Evolutionary conservation across 2,797 vertebrate genomes (phyloP).

Genomic region (Miichthys miiuy): DNA sequence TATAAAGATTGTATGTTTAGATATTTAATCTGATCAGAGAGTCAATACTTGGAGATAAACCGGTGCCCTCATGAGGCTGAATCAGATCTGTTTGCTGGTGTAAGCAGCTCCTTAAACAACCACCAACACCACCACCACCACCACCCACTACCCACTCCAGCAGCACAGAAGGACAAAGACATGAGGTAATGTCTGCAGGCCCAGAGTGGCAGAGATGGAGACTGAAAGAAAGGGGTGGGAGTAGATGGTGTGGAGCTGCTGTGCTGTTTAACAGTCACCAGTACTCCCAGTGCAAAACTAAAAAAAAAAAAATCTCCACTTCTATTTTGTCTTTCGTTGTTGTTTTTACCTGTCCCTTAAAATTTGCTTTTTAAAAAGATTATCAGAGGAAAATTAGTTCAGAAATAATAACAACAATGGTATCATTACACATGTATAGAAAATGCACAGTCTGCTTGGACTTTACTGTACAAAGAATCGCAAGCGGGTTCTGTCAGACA

Average conservation of each 20-base stretch:
- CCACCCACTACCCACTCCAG: constrained; percentile 50
- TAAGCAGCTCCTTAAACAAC: constrained; percentile 32
- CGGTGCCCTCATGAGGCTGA: constrained; percentile 48
- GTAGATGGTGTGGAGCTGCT: constrained; percentile 49
- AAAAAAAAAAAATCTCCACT: constrained; percentile 28
- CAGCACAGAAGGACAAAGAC: constrained; percentile 81
- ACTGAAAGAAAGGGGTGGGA: constrained; percentile 42
- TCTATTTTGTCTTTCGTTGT: constrained; percentile 29
- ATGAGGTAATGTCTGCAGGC: constrained; percentile 84
- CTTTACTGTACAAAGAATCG: constrained; percentile 82
- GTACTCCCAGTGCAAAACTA: constrained; percentile 58
- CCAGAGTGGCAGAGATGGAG: constrained; percentile 49
- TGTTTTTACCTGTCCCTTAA: constrained; percentile 63
- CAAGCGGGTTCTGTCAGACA: constrained; percentile 81
- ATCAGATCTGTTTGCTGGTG: constrained; percentile 38
- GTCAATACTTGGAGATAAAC: constrained; percentile 44
- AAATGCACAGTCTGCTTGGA: constrained; percentile 83
- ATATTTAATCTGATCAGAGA: constrained; percentile 72
- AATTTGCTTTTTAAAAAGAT: constrained; percentile 70
- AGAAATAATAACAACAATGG: constrained; percentile 69
- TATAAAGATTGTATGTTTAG: constrained; percentile 71
- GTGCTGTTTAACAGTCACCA: constrained; percentile 63
- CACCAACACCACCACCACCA: constrained; percentile 31
- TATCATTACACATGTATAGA: constrained; percentile 80
- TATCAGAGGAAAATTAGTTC: constrained; percentile 76